A percentile compares a stretch with the other conserved stretches of the same genome.
phyloP scores from a whole-genome alignment of 2,797 vertebrate genomes.

The Pitangus sulphuratus region DNA sequence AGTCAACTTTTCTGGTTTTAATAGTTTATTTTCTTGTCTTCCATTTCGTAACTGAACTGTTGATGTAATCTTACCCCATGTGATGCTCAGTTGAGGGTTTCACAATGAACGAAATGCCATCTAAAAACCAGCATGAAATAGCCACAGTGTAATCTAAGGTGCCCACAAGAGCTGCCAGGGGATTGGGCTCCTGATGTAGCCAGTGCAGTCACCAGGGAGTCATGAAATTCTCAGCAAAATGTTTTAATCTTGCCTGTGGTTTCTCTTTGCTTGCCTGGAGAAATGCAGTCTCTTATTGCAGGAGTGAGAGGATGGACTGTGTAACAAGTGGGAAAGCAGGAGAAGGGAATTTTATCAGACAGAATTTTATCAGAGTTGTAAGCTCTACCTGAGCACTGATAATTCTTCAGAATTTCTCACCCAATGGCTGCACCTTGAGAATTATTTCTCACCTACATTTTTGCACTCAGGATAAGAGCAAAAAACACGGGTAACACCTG shows the following conservation, averaged over 20 bases:
- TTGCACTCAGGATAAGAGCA: not conserved
- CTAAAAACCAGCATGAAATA: slow-evolving; percentile 13
- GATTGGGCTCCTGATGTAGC: not conserved
- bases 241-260: not conserved
- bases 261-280: slow-evolving; percentile 1
- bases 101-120: slow-evolving; percentile 35
- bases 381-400: not conserved
- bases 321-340: not conserved
- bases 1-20: slow-evolving; percentile 22
- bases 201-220: not conserved
- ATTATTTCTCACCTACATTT: not conserved
- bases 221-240: not conserved
- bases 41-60: slow-evolving; percentile 13
- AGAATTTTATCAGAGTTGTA: not conserved
- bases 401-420: not conserved
- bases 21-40: slow-evolving; percentile 29
- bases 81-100: not conserved
- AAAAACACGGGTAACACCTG: not conserved
- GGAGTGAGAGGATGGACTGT: not conserved
- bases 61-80: slow-evolving; percentile 25
- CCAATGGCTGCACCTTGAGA: not conserved
- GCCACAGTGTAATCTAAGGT: slow-evolving; percentile 24
- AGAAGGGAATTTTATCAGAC: not conserved
- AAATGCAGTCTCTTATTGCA: not conserved
- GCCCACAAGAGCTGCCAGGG: slow-evolving; percentile 3